A percentile compares a stretch with the other conserved stretches of the same genome.
Evolutionary conservation across 2,888 invertebrate genomes (phyloP).

Genomic region (Nephrotoma flavescens): DNA sequence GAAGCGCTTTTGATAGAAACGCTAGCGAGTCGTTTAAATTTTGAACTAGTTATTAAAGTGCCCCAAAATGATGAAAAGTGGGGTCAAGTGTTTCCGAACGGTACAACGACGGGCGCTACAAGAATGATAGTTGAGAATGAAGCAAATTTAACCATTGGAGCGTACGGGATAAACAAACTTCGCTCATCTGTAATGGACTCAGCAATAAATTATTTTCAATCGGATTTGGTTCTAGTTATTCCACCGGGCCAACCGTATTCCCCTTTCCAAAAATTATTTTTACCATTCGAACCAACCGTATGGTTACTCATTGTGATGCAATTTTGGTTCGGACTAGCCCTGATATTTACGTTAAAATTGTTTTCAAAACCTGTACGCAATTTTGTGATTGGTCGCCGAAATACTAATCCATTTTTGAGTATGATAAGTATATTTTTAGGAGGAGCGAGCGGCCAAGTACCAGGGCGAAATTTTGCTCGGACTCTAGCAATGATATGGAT

Average conservation of each 20-base stretch:
- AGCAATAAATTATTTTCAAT: conserved; percentile 1
- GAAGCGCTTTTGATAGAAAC: conserved; percentile 10
- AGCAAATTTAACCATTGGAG: conserved; percentile 10
- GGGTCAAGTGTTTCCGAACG: conserved; percentile 7
- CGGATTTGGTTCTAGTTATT: conserved; percentile 6
- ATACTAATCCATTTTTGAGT: conserved; percentile 5
- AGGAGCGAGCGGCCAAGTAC: neutral
- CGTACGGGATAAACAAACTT: neutral
- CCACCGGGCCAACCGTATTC: conserved; percentile 7
- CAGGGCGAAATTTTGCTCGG: conserved; percentile 11
- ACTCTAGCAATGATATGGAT: conserved; percentile 11
- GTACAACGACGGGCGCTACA: conserved; percentile 9
- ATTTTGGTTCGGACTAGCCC: neutral
- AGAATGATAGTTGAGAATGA: conserved; percentile 6
- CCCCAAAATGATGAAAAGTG: neutral
- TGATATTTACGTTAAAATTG: conserved; percentile 4
- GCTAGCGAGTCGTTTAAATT: conserved; percentile 10
- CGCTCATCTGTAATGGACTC: conserved; percentile 2
- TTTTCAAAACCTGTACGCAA: neutral
- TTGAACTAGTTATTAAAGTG: neutral
- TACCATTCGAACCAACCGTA: conserved; percentile 7
- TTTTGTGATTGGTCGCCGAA: conserved; percentile 9
- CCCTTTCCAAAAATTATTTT: conserved; percentile 8
- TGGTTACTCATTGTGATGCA: conserved; percentile 7
- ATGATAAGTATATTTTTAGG: conserved; percentile 11